Evolutionary conservation across 2,888 invertebrate species (phyloP).

Genomic region (Masnerella sp.): DNA sequence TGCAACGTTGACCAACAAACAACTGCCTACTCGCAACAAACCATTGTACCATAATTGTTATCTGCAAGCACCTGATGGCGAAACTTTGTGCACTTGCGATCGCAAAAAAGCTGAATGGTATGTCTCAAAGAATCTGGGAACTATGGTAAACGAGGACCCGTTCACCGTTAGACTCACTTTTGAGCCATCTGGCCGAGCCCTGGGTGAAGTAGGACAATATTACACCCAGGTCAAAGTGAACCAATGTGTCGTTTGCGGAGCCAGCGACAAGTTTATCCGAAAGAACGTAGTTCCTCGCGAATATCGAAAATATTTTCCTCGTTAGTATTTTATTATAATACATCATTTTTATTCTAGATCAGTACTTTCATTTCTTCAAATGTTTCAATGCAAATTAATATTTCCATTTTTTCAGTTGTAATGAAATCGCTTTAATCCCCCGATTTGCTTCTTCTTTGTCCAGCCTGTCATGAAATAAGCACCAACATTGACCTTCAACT

Average conservation of each 20-base stretch:
- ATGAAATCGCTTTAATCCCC: conserved; percentile 91
- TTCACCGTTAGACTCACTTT: conserved; percentile 85
- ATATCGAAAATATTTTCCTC: conserved; percentile 87
- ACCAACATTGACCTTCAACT: conserved; percentile 82
- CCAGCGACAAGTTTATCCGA: conserved; percentile 82
- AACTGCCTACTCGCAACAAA: conserved; percentile 79
- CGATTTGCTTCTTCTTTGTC: conserved; percentile 87
- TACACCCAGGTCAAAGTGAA: conserved; percentile 86
- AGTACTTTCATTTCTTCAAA: neutral
- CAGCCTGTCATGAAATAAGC: conserved; percentile 84
- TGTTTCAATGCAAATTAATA: neutral
- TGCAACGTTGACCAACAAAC: conserved; percentile 31
- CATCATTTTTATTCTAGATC: neutral
- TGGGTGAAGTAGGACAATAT: conserved; percentile 84
- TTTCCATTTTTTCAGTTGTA: conserved; percentile 78
- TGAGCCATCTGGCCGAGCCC: conserved; percentile 87
- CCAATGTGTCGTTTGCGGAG: conserved; percentile 89
- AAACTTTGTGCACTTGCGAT: conserved; percentile 86
- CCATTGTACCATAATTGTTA: conserved; percentile 89
- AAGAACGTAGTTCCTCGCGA: conserved; percentile 91
- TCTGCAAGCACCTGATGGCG: conserved; percentile 87
- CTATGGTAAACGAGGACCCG: conserved; percentile 79
- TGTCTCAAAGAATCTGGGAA: conserved; percentile 78
- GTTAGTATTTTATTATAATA: conserved; percentile 73
- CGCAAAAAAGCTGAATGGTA: conserved; percentile 87